A percentile compares a stretch with the other conserved stretches of the same genome.
Conservation (phyloP, 2,113 vertebrate species). For the Mola mola region DNA sequence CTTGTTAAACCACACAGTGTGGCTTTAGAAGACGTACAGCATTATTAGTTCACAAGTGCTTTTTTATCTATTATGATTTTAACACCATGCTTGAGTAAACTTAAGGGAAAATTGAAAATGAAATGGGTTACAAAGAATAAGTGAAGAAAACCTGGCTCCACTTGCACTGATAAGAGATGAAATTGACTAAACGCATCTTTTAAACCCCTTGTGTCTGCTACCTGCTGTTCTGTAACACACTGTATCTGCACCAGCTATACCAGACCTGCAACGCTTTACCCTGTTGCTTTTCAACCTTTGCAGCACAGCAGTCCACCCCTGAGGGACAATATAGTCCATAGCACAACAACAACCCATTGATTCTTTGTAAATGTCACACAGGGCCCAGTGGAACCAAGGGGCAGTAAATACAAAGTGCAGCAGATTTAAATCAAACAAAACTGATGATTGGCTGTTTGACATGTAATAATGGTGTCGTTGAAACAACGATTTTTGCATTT, state of each 20-base stretch:
- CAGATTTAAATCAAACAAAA: conserved; percentile 5
- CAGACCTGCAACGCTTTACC: conserved; percentile 13
- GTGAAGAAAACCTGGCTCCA: neutral
- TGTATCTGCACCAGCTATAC: conserved; percentile 1
- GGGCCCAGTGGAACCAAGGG: conserved; percentile 1
- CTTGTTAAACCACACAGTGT: conserved; percentile 2
- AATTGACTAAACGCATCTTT: neutral
- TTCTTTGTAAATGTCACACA: conserved; percentile 60
- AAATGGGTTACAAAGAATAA: no score
- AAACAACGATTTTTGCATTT: no score
- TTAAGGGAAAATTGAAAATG: no score
- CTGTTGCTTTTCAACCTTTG: conserved; percentile 39
- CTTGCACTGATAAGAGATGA: neutral
- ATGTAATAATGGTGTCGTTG: no score
- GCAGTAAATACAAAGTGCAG: conserved; percentile 27
- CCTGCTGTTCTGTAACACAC: no score
- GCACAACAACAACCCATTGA: conserved; percentile 43
- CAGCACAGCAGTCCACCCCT: conserved; percentile 34
- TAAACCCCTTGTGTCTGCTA: neutral
- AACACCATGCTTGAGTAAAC: no score
- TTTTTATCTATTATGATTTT: no score
- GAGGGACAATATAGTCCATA: conserved; percentile 36
- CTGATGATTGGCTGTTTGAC: no score
- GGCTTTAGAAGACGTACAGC: neutral
- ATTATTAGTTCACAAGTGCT: no score